Evolutionary conservation across 2,797 vertebrate genomes (phyloP).

Genomic region (Ambastaia sidthimunki): DNA sequence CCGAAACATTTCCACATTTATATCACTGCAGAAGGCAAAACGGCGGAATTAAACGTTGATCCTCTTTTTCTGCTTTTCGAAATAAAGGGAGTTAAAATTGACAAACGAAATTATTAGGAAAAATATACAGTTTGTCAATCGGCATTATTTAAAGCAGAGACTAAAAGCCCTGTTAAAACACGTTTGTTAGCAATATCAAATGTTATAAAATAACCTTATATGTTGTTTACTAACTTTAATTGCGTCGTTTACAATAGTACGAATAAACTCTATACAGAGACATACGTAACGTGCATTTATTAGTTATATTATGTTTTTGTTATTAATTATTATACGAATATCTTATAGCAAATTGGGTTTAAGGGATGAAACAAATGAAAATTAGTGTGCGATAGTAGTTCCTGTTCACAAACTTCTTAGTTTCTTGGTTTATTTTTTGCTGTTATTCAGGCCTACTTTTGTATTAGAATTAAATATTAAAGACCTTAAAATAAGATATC

Average conservation of each 20-base stretch:
- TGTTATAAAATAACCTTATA: neutral
- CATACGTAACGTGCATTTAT: neutral
- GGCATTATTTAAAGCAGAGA: neutral
- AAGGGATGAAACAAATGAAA: neutral
- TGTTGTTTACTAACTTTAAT: neutral
- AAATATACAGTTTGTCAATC: neutral
- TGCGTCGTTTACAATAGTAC: neutral
- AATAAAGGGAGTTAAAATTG: neutral
- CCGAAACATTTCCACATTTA: neutral
- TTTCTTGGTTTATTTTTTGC: neutral
- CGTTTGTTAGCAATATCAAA: neutral
- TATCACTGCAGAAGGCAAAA: neutral
- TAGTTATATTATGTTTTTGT: neutral
- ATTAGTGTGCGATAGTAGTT: neutral
- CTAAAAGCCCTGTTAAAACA: neutral
- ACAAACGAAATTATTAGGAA: conserved; percentile 1
- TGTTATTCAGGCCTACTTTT: neutral
- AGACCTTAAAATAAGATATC: neutral
- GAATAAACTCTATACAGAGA: neutral
- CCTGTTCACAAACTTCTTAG: neutral
- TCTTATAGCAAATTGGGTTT: neutral
- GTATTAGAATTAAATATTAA: conserved; percentile 3
- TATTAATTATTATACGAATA: neutral
- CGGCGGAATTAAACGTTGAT: neutral
- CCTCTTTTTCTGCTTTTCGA: neutral